Base-by-base conservation (phyloP, 2,888 invertebrate genomes). In the Hanleya hanleyi region DNA sequence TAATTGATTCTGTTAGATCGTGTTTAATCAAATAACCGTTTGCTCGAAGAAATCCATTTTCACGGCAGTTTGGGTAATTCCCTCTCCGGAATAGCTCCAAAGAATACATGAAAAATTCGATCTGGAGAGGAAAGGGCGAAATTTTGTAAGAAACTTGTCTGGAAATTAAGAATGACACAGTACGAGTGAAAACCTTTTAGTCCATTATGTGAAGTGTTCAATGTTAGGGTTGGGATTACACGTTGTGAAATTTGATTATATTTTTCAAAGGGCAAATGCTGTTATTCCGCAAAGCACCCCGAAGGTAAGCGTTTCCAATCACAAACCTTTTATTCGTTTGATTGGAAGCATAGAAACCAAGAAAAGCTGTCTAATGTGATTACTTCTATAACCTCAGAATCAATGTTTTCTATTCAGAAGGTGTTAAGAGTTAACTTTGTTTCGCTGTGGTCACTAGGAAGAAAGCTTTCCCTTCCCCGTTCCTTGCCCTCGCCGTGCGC, bases 301-400 rank as follows among this genome's bases (percentile, higher is more conserved):
- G 29, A 57, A 57, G 57, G 57, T 57, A 57, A 57, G 57, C 57
- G 57, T 22, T 57, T 57, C 57, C 57, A 57, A 57, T 57, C 22
- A 57, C 22, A 9, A 32, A 29, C 57, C 57, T 57, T 57, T 57
- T 57, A 57, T 57, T 57, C 29, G 57, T 26, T 15, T 57, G 29
- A 29, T 29, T 57, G 57, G 29, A 26, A 57, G 22, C 15, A 57
- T 57, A 15, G 57, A 15, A 32, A 32, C 15, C 29, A 26, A 57
- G 57, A 57, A 57, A 57, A 57, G 26, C 29, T 57, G 57, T 57
- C 57, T 57, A 22, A 57, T 26, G 26, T 32, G 26, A 57, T 57
- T 57, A 57, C 26, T 32, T 4, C 57, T 15, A 15, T 57, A 26
- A 57, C 22, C 29, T 57, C 29, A 57, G 29, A 57, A 26, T 57